Evolutionary conservation across 2,113 vertebrate genomes (phyloP), one percentile per base, ranked within the genome.

Genomic region (Lasiurus borealis): DNA sequence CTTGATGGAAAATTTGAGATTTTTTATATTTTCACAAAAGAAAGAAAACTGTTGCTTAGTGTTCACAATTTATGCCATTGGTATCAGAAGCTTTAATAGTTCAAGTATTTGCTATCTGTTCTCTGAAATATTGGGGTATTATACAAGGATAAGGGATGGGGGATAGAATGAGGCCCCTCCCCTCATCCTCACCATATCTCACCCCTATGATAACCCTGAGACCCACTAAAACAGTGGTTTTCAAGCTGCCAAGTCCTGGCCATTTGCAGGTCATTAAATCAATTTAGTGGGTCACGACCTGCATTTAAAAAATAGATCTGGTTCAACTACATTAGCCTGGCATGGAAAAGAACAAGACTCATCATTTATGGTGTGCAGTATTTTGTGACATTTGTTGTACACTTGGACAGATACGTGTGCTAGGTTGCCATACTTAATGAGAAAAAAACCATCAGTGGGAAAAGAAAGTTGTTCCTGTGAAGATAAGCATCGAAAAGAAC

Each of bases 281-380:
- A 48, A 15, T 23, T 68, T 34, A 68, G 15, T 36, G 50, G 81
- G 57, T 66, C 82, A 36, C 34, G 59, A 87, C 40, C 76, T 54
- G 21, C 44, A 23, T 73, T 90, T 72, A 13, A 50, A 85, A 59
- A 50, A 76, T 40, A 62, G 68, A 23, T 5, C n/a, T 19, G 46
- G 12, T 68, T 87, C 14, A 19, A 34, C 31, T 25, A 18, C 29
- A 2, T 36, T 21, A 48, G 72, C 10, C 12, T 48, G 50, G 78
- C n/a, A 8, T 3, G 8, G 40, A 18, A 50, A 25, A 78, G 16
- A 44, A 59, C 3, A 29, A 18, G 44, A 54, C 2, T 2, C 1
- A 1, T 82, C 29, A 2, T 44, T 31, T 54, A 16, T 2, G 6
- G 14, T 1, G 8, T 10, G 1, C 12, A 15, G 34, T 3, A 5